Evolutionary conservation across 2,113 vertebrate species (phyloP), one percentile per base, ranked within the genome.

Genomic region (Cyanoliseus patagonus): DNA sequence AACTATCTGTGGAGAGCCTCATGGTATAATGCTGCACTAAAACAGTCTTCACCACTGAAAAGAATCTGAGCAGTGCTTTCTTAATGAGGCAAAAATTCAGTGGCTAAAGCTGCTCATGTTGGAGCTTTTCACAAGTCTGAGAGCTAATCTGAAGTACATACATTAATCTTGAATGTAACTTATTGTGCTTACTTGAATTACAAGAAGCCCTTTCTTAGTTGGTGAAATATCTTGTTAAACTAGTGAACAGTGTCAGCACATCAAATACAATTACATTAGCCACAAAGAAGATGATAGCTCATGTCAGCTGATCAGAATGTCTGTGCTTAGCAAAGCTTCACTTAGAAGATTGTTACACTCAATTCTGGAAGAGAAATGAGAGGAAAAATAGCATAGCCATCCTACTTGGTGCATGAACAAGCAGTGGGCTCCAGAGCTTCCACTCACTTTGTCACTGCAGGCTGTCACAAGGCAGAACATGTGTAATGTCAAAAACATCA

Each of bases 151-250:
- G 46, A 95, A 86, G 77, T 3, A 6, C 47, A 16, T 84, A 52
- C 83, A 69, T 44, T 96, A 92, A 95, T 94, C 66, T 62, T 64
- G 74, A 70, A 70, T 83, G 64, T 94, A 86, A 93, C 79, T 93
- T 92, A 79, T 67, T 91, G 66, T 86, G 61, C 70, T 88, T 87
- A 62, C 69, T 93, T 94, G 86, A 94, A 90, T 95, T 94, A 88
- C 79, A 83, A 66, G 82, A 83, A 85, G 91, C 85, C 74, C 76
- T 92, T 93, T 83, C 90, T 81, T 72, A 61, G 77, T 37, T 91
- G 88, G 96, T 94, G 46, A 93, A 92, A 90, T 83, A 74, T 67
- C 94, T 70, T 94, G 77, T 95, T 96, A 92, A 86, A 94, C 57
- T 70, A 80, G 47, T 63, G 76, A 95, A 67, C 39, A 82, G 77